phyloP scores from a whole-genome alignment of 2,888 invertebrate genomes.

The Parapristionchus giblindavisi region DNA sequence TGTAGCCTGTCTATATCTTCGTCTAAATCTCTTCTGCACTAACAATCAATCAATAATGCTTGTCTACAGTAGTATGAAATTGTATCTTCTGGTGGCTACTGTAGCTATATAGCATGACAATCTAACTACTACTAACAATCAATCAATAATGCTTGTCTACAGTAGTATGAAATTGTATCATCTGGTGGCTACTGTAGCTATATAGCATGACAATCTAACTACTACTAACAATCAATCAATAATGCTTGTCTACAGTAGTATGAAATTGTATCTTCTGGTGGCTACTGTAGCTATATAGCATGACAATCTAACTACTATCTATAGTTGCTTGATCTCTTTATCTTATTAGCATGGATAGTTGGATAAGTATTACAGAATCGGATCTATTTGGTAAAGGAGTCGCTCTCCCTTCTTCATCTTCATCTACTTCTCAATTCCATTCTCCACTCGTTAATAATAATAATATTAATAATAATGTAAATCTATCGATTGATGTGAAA shows the following conservation, averaged over 20 bases:
- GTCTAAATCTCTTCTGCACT: too few relatives aligned
- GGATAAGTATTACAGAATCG: constrained; percentile 31
- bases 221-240: background rate
- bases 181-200: too few relatives aligned
- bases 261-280: background rate
- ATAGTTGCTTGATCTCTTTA: background rate
- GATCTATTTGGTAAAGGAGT: constrained; percentile 9
- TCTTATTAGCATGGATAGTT: too few relatives aligned
- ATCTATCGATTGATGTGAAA: constrained; percentile 21
- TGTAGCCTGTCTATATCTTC: too few relatives aligned
- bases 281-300: background rate
- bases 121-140: too few relatives aligned
- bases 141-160: too few relatives aligned
- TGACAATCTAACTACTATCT: background rate
- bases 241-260: constrained; percentile 17
- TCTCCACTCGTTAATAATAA: constrained; percentile 29
- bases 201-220: too few relatives aligned
- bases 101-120: too few relatives aligned
- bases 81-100: too few relatives aligned
- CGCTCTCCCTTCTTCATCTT: background rate
- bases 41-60: too few relatives aligned
- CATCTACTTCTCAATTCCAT: background rate
- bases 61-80: too few relatives aligned
- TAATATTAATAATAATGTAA: background rate
- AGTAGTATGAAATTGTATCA: too few relatives aligned